Base-by-base conservation (phyloP, 2,113 vertebrate species). In the Sula dactylatra region DNA sequence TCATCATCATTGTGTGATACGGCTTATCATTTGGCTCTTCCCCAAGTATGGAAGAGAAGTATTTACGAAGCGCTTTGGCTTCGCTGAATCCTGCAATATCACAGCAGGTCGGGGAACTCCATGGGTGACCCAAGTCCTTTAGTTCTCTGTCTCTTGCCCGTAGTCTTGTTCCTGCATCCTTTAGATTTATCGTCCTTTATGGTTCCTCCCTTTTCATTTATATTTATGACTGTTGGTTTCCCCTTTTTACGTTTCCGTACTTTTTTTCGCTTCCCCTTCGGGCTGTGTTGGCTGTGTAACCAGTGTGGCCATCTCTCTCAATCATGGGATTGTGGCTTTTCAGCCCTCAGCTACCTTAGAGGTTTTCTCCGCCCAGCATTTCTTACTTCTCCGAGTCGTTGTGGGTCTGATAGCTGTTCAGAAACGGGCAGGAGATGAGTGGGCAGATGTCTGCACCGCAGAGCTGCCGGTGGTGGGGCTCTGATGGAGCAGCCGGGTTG, bases 1-100 rank as follows among this genome's bases (percentile, higher is more conserved):
- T 94, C 81, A 20, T 18, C 61, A 12, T 42, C 55, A 15, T 82
- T 76, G 19, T 56, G 74, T 61, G 94, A 82, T 86, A 73, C 0
- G 6, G 58, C 82, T 93, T 94, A 95, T 91, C 85, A 26, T 65
- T 91, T 93, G 94, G 87, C 85, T 93, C 49, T 85, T 79, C 62
- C 49, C 71, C 93, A 82, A 73, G 87, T 4, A 38, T 0, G 0
- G 90, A 72, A 42, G 45, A 54, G 78, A 77, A 91, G 45, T 80
- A 82, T 86, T 96, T 90, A 76, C 88, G 67, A 32, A 94, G 21
- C 22, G 0, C 54, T 91, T 87, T 5, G 61, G 69, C 77, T 84
- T 42, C 11, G 40, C 12, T 0, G 55, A 18, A 1, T 81, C 38
- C 67, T 66, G 72, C 0, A 0, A 82, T 73, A 11, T 49, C 4